Evolutionary conservation across 1,140 invertebrate species (phyloP), one percentile per base, ranked within the genome.

Genomic region (Cherax quadricarinatus): DNA sequence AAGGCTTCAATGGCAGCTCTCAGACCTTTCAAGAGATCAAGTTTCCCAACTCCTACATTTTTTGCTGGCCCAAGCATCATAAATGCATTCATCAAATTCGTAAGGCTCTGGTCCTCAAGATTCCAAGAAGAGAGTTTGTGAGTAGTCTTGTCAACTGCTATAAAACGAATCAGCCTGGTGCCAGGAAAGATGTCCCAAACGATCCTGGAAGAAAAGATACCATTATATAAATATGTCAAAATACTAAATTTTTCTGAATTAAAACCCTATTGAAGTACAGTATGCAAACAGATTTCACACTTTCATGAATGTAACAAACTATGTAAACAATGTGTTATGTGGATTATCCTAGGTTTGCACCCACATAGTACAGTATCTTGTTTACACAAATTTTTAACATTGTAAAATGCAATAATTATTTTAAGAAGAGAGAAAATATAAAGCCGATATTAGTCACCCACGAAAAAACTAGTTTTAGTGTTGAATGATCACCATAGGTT

Each of bases 131-230:
- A 98, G 14, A 98, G 95, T 88, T 97, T 96, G 93, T 97, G 97
- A 3, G 97, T 97, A 51, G 96, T 96, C 86, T 96, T 96, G 95
- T 98, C 98, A 94, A 97, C 98, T 0, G 98, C 97, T 85, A 98
- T 96, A 95, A 98, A 98, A 92, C 97, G 96, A 0, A 98, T 96
- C 95, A 98, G 95, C 96, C 98, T 98, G 91, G 97, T 97, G 70
- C 96, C 95, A 0, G 98, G 98, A 96, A 98, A 99, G 49, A 99
- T 96, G 95, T 99, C 99, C 98, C 98, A 99, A 10, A 99, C 98
- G 94, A 99, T 98, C 48, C 93, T 93, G 91, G 75, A 86, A 90
- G 66, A 16, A 78, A 88, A 88, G 48, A 90, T 57, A 57, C 14
- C 4, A 41, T 41, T 14, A 49, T 48, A 57, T 57, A 83, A 16